Evolutionary conservation across 2,113 vertebrate species (phyloP), one percentile per base, ranked within the genome.

Genomic region (Terrapene triunguis): DNA sequence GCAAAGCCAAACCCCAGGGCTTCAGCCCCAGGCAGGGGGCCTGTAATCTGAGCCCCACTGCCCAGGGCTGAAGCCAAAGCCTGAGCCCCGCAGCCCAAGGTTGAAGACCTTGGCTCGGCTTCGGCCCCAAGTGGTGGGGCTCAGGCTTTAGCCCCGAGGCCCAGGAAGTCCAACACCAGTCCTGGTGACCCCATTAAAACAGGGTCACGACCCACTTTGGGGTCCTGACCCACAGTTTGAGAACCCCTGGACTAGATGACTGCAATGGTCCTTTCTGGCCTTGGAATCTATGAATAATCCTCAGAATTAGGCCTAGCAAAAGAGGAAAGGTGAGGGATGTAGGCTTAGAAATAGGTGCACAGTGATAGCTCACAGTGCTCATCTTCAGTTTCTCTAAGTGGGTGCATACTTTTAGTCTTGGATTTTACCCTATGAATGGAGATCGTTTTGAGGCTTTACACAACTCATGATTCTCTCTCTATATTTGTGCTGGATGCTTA

Each of bases 401-500:
- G 89, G 89, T 89, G 12, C 21, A 1, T 24, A 22, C 84, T 87
- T 91, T 32, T 88, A 83, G 24, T 44, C 2, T 4, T 62, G 62
- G 29, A 90, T 59, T 82, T 96, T 74, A 93, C 92, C 95, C 2
- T 74, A 85, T 79, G 62, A 89, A 88, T 95, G 62, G 35, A 78
- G 19, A 25, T 86, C 62, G 3, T 35, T 90, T 95, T 83, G 94
- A 92, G 93, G 87, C 13, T 89, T 92, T 89, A 25, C 19, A 80
- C 84, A 80, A 95, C 84, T 85, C 85, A 6, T 0, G 0, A 82
- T 95, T 11, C 5, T 87, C 4, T 94, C 32, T 11, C 42, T 87
- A 87, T 94, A 42, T 95, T 96, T 80, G 8, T 93, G 35, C 65
- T 94, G 53, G 14, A 12, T 93, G 42, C 62, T 91, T 92, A 82